Base-by-base conservation (phyloP, 2,797 vertebrate species). In the Ptychobarbus kaznakovi region DNA sequence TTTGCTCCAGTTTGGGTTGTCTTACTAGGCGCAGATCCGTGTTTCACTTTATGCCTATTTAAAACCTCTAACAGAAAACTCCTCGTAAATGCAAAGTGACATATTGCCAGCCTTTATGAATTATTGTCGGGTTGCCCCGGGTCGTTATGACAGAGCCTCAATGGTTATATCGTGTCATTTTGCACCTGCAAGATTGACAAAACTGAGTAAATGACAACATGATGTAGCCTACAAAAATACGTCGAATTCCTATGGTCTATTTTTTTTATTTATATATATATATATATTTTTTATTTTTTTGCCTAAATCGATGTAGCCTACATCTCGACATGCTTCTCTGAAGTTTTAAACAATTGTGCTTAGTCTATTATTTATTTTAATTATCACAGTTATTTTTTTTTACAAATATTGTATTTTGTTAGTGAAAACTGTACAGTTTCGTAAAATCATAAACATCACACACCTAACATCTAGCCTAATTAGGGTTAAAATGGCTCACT, bases 101-200 rank as follows among this genome's bases (percentile, higher is more conserved):
- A 75, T 20, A 76, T 68, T 76, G 32, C 79, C 38, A 75, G 70
- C 3, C 46, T 51, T 77, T 68, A 40, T 70, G 76, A 56, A 68
- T 76, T 76, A 82, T 73, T 86, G 63, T 72, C 40, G 53, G 32
- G n/a, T 86, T 85, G 79, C 84, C 63, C 65, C 13, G 44, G 82
- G 83, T 83, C 78, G 84, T 88, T 89, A 87, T 86, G 88, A 84
- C 56, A 86, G 76, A 49, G 44, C 73, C 70, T 76, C 61, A 63
- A 44, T 85, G 40, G 42, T 81, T 73, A 66, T 58, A 86, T 86
- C 77, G 38, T 76, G 46, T 58, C 46, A 73, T 35, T 79, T 76
- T 79, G 58, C 65, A 80, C 76, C 63, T 78, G 80, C 65, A 82
- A 74, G 82, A 86, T 70, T 84, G 80, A 86, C 87, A 75, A 76